A percentile compares a stretch with the other conserved stretches of the same genome.
Evolutionary conservation across 2,888 invertebrate species (phyloP).

Genomic region (Belgica antarctica): DNA sequence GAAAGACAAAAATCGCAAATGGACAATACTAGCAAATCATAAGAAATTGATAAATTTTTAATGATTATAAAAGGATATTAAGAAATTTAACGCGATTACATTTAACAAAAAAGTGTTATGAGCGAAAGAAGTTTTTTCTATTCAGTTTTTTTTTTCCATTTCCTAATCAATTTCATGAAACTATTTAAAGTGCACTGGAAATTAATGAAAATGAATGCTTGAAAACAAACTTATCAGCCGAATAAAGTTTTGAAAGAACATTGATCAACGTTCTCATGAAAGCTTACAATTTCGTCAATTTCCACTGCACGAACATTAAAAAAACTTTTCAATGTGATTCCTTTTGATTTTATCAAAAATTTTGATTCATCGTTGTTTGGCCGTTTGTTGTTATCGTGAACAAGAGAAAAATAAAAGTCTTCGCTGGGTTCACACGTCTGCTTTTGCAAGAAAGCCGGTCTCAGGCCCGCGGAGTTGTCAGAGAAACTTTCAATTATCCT

Average conservation of each 20-base stretch:
- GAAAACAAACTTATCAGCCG: no score
- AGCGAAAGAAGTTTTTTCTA: background rate
- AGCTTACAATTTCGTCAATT: no score
- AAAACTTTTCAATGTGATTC: conserved; percentile 1
- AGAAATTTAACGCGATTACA: background rate
- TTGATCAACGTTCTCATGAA: no score
- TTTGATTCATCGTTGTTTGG: conserved; percentile 18
- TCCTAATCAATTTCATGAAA: background rate
- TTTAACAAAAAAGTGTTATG: background rate
- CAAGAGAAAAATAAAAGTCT: background rate
- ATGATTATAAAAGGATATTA: conserved; percentile 26
- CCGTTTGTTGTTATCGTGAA: conserved; percentile 19
- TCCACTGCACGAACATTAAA: no score
- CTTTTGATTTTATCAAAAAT: background rate
- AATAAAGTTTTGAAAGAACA: no score
- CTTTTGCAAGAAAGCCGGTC: no score
- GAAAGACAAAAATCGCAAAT: conserved; percentile 26
- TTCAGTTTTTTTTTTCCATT: background rate
- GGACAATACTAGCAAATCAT: conserved; percentile 39
- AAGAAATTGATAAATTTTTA: conserved; percentile 20
- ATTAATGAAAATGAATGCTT: no score
- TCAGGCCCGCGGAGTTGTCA: background rate
- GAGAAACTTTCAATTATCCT: conserved; percentile 34
- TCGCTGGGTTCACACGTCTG: background rate
- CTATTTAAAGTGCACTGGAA: no score